Percentiles rank a stretch among this genome's conserved stretches.
Evolutionary conservation across 1,140 invertebrate species (phyloP).

Genomic region (Zaprionus taronus): DNA sequence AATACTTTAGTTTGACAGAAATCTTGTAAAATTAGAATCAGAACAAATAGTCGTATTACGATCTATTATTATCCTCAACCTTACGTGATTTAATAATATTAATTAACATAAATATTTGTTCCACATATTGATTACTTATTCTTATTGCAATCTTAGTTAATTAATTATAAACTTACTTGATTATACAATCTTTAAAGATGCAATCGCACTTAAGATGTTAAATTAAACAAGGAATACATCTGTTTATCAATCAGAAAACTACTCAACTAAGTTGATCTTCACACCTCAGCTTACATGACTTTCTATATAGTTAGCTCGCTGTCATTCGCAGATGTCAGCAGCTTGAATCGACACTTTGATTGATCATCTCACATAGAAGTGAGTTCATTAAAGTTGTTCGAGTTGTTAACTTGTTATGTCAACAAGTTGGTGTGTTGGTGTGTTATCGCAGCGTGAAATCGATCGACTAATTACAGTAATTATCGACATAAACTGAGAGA

Average conservation of each 20-base stretch:
- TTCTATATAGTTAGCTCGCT: neutral
- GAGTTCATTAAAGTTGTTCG: constrained; percentile 23
- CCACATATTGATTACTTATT: neutral
- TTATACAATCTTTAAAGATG: neutral
- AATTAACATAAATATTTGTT: neutral
- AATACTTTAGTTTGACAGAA: no score
- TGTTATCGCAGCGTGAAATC: constrained; percentile 9
- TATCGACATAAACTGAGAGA: neutral
- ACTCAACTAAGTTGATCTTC: neutral
- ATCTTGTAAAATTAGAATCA: no score
- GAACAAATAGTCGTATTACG: no score
- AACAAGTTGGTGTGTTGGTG: constrained; percentile 14
- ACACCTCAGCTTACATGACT: neutral
- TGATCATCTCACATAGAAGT: constrained; percentile 8
- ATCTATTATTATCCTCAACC: no score
- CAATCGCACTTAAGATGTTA: neutral
- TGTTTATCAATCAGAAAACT: neutral
- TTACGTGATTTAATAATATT: no score
- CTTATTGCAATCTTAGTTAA: neutral
- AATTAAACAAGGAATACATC: neutral
- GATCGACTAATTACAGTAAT: neutral
- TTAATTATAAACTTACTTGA: neutral
- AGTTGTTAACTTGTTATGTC: constrained; percentile 24
- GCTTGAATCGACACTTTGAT: constrained; percentile 12
- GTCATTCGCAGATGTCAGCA: neutral